Evolutionary conservation across 2,797 vertebrate species (phyloP).

Genomic region (Syngnathus acus): DNA sequence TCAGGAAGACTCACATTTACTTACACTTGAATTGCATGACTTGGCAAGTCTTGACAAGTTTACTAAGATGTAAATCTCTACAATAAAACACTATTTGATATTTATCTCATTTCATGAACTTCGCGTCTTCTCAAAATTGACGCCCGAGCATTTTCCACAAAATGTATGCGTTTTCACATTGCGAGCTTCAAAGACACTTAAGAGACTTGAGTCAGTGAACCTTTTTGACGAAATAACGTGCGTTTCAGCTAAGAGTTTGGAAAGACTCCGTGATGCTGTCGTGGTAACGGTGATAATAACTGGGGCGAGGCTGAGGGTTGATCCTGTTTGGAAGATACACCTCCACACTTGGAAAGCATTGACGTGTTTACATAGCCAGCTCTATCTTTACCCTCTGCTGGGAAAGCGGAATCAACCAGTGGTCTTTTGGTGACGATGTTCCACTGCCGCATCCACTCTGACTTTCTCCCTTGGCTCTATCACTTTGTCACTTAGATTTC

Average conservation of each 20-base stretch:
- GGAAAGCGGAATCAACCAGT: slow-evolving; percentile 7
- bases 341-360: slow-evolving; percentile 3
- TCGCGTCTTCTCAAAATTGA: too few relatives aligned
- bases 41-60: too few relatives aligned
- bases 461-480: background rate
- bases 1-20: too few relatives aligned
- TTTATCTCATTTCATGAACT: too few relatives aligned
- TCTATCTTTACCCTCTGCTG: slow-evolving; percentile 3
- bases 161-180: background rate
- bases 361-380: background rate
- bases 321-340: slow-evolving; percentile 3
- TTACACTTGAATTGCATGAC: too few relatives aligned
- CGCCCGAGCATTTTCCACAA: background rate
- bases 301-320: slow-evolving; percentile 1
- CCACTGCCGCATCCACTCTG: background rate
- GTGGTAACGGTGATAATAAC: slow-evolving; percentile 6
- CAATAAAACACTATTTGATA: too few relatives aligned
- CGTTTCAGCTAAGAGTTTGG: background rate
- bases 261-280: background rate
- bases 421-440: slow-evolving; percentile 2
- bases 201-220: background rate
- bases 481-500: background rate
- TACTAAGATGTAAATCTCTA: too few relatives aligned
- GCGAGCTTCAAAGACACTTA: background rate
- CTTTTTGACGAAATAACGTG: background rate